phyloP scores from a whole-genome alignment of 2,888 invertebrate genomes.

The Lacanobia wlatinum region DNA sequence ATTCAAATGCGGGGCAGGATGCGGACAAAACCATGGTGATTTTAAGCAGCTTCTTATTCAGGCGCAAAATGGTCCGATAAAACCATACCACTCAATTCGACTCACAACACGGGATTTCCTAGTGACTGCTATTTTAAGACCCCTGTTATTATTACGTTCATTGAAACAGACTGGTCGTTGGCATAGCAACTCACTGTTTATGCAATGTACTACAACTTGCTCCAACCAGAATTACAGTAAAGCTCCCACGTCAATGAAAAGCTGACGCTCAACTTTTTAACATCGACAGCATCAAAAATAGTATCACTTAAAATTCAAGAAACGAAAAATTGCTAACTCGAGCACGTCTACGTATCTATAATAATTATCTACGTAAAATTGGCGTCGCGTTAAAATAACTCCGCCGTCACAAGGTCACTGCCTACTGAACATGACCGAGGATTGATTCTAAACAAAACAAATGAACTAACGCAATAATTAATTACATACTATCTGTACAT shows the following conservation, averaged over 20 bases:
- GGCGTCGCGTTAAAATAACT: constrained; percentile 59
- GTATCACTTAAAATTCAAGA: constrained; percentile 8
- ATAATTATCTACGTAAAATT: constrained; percentile 47
- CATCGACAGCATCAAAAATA: constrained; percentile 8
- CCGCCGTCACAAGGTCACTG: constrained; percentile 58
- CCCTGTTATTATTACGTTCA: constrained; percentile 39
- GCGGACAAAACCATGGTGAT: background rate
- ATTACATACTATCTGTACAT: constrained; percentile 43
- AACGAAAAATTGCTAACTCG: constrained; percentile 25
- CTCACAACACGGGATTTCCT: constrained; percentile 4
- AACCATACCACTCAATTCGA: constrained; percentile 14
- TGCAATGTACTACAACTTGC: background rate
- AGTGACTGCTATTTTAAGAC: constrained; percentile 30
- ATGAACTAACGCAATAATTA: constrained; percentile 51
- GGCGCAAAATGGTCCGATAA: background rate
- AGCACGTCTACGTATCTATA: constrained; percentile 15
- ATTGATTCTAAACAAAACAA: constrained; percentile 57
- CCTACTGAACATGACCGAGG: constrained; percentile 40
- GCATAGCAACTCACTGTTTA: constrained; percentile 36
- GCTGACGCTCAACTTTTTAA: background rate
- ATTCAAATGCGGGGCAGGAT: constrained; percentile 40
- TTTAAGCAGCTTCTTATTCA: background rate
- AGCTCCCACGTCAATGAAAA: background rate
- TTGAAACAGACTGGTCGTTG: constrained; percentile 20
- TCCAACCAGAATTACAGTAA: background rate